Base-by-base conservation (phyloP, 1,140 invertebrate species). In the Drosophila takahashii region DNA sequence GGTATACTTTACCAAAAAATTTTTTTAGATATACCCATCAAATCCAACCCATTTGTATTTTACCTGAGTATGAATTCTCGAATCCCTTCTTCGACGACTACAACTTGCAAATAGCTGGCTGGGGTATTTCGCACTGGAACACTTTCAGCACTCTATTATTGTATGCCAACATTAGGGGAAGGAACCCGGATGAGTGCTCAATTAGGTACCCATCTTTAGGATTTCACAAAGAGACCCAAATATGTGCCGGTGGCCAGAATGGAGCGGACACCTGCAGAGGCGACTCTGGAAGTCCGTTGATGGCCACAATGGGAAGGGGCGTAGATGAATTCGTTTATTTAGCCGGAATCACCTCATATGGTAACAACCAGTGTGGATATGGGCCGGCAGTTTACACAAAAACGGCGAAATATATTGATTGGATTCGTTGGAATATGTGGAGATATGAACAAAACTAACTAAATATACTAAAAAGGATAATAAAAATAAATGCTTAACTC, bases 121-220 rank as follows among this genome's bases (percentile, higher is more conserved):
- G 41, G 41, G 15, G 15, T 0, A 0, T 1, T 0, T 10, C 41
- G 2, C 2, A 18, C 0, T 3, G 0, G 41, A 1, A 42, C 2
- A 8, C 3, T 4, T 4, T 2, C 4, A 42, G 41, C 9, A 18
- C 18, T 18, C 8, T 18, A 4, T 4, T 42, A 10, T 16, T 42
- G 15, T 0, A 10, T 4, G 41, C 41, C 16, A 1, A 18, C 1
- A 9, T 42, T 8, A 1, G 1, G 8, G 41, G 41, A 2, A 42
- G 41, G 9, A 16, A 18, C 3, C 3, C 16, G 41, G 16, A 42
- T 18, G 16, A 42, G 7, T 42, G 41, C 9, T 18, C 41, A 10
- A 3, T 5, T 4, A 32, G 8, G 1, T 32, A 9, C 6, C n/a
- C n/a, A 0, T 8, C 2, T 7, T 11, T 42, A 16, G 16, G 16